Base-by-base conservation (phyloP, 2,113 vertebrate genomes). In the Erythrocercus mccallii region DNA sequence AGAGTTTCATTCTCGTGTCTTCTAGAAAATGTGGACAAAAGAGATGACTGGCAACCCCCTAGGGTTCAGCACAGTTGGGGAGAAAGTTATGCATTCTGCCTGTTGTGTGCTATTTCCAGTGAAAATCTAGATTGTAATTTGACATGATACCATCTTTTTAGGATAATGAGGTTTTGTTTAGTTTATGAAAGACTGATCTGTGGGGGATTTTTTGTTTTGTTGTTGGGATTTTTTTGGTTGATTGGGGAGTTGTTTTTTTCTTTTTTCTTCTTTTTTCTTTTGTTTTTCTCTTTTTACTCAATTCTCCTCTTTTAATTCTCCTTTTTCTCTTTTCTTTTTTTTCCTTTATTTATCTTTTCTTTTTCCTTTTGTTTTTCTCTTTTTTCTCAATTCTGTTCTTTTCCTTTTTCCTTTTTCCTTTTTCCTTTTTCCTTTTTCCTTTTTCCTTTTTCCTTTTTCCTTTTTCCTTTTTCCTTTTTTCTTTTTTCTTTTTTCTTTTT, bases 11-110 rank as follows among this genome's bases (percentile, higher is more conserved):
- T 91, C 71, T 91, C 74, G 56, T 20, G 23, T 70, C 20, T 84
- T 82, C 38, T 54, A 69, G 62, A 91, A 94, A 85, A 78, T 76
- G 22, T 77, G 68, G 68, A 82, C 85, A 86, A 93, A 95, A 83
- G 38, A 65, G 10, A 81, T 86, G 60, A 88, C 24, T 92, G 91
- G 30, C 91, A 92, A 18, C 56, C 60, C 33, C 68, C 47, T 81
- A 44, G n/a, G 11, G 74, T 69, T 81, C 73, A 80, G n/a, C 85
- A 80, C 86, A 65, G 35, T 5, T 81, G 68, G 71, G 22, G n/a
- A 86, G 38, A 94, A 86, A 88, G 79, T 86, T 69, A 72, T 10
- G 58, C 50, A 58, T 93, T 88, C 79, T 94, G 64, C 44, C 42
- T 62, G n/a, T 58, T 73, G 37, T 6, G 0, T 90, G 54, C 24